Evolutionary conservation across 2,113 vertebrate genomes (phyloP), one percentile per base, ranked within the genome.

Genomic region (Antechinus flavipes): DNA sequence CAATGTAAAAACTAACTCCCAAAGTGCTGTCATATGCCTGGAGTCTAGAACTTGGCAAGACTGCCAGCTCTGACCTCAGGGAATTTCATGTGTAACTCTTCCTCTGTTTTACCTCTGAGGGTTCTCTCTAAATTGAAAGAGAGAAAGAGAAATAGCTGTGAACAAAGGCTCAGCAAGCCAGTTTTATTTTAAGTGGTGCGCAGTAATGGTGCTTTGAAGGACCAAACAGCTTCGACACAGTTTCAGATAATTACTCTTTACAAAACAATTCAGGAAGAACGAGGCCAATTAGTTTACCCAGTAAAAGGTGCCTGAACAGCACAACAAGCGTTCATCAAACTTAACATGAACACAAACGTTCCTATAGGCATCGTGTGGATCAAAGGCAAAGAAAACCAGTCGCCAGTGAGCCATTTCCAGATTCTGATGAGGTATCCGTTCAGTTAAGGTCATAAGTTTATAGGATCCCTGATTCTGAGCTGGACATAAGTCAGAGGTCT

Each of bases 21-120:
- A 98, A 97, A 97, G 68, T 97, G 95, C 96, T 98, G 95, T 93
- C 93, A 97, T 97, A 96, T 97, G 97, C 97, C 96, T 96, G 92
- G 54, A 97, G 96, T 97, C 89, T 96, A 97, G 92, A 97, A 68
- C 97, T 98, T 98, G 98, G 98, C 98, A 98, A 96, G 97, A 96
- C 92, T 98, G 97, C 98, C 97, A 98, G 61, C 96, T 98, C 94
- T 98, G 98, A 98, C 98, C 98, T 98, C 96, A 93, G 98, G 98
- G 98, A 98, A 98, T 98, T 98, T 98, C 95, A 91, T 95, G 96
- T 97, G 91, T 96, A 97, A 98, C 84, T 90, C 94, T 97, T 98
- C 98, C 97, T 97, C 96, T 95, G 94, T 97, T 97, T 96, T 97
- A 94, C 97, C 96, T 97, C 95, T 95, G 97, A 98, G 97, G 98